A percentile compares a stretch with the other conserved stretches of the same genome.
These are phyloP conservation scores for Siphonodentalium dalli DNA, from an alignment of 2,888 invertebrate species.

Conservation along the genomic window DNA sequence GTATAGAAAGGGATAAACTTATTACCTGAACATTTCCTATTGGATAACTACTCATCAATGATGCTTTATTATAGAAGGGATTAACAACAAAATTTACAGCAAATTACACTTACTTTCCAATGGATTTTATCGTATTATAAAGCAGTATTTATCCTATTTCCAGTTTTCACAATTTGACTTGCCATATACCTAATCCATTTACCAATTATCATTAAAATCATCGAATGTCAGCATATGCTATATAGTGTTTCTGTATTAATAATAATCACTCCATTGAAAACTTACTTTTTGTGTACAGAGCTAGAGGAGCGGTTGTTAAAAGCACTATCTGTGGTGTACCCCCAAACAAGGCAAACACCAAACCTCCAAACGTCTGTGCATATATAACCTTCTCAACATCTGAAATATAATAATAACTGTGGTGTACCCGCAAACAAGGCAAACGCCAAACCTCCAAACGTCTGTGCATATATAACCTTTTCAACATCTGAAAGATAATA, in stretches of 20 bases:
- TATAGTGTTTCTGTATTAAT: neutral
- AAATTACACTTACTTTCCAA: no score
- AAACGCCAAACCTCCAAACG: constrained; percentile 71
- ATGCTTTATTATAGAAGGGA: no score
- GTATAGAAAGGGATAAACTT: no score
- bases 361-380: constrained; percentile 70
- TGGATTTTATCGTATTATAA: no score
- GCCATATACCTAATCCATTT: no score
- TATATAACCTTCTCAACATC: constrained; percentile 54
- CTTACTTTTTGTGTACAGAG: constrained; percentile 71
- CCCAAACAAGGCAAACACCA: constrained; percentile 70
- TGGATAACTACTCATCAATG: no score
- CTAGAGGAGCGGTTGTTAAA: constrained; percentile 71
- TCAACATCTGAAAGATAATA: constrained; percentile 47
- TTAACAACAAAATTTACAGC: no score
- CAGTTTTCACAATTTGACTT: no score
- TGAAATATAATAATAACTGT: constrained; percentile 65
- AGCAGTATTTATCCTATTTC: no score
- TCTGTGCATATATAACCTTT: constrained; percentile 65
- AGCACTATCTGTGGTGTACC: constrained; percentile 72
- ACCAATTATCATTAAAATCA: no score
- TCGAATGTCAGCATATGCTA: no score
- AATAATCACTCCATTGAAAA: neutral
- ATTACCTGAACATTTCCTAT: no score
- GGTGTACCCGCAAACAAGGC: constrained; percentile 71